Conservation (phyloP, 2,888 invertebrate genomes). For the Gonocerus acuteangulatus region DNA sequence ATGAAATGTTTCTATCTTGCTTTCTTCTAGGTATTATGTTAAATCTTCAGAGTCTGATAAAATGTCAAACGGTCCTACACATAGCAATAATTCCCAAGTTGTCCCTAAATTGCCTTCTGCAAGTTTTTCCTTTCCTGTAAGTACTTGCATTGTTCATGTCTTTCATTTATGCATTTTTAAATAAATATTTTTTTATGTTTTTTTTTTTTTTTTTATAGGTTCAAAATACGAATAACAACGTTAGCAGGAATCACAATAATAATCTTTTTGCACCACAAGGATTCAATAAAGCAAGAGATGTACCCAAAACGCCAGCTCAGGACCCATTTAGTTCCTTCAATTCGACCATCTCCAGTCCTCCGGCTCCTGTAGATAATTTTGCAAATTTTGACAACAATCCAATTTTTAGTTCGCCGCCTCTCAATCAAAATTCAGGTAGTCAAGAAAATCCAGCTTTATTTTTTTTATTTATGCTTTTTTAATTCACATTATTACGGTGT, state of each 20-base stretch:
- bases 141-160: too few species aligned
- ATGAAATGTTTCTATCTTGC: too few species aligned
- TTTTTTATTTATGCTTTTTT: too few species aligned
- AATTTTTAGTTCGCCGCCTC: constrained; percentile 50
- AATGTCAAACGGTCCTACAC: background rate
- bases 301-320: constrained; percentile 14
- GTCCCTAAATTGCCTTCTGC: background rate
- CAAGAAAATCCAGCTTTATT: too few species aligned
- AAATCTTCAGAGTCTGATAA: constrained; percentile 43
- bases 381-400: constrained; percentile 68
- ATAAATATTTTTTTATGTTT: background rate
- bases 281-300: constrained; percentile 10
- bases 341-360: constrained; percentile 2
- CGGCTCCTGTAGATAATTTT: constrained; percentile 43
- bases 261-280: constrained; percentile 19
- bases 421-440: constrained; percentile 31
- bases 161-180: background rate
- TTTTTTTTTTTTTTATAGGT: constrained; percentile 1
- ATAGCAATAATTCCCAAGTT: background rate
- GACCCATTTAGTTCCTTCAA: constrained; percentile 34
- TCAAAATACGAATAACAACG: constrained; percentile 22
- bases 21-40: constrained; percentile 45
- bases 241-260: constrained; percentile 27
- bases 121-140: background rate
- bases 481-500: too few species aligned